Base-by-base conservation (phyloP, 1,140 invertebrate genomes). In the Drosophila serrata region DNA sequence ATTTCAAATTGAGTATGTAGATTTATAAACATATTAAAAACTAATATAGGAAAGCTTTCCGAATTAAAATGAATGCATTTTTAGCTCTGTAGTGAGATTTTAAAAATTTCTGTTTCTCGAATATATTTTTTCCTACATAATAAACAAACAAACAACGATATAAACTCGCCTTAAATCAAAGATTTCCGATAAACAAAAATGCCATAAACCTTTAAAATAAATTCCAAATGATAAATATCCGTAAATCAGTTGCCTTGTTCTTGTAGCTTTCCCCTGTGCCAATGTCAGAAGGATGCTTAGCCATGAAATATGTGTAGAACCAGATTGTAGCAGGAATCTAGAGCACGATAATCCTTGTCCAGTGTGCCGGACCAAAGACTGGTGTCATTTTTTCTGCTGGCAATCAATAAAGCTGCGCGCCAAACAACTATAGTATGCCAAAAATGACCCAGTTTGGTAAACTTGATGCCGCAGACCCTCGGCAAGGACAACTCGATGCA, bases 401-500 rank as follows among this genome's bases (percentile, higher is more conserved):
- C 75, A 82, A 87, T 82, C 82, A 88, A 87, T 87, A 82, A 79
- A 59, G 42, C 51, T 33, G 35, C 51, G 42, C 46, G 31, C 74
- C 68, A 70, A 70, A 33, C 65, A 79, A 79, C 81, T 67, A 60
- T 49, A 49, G 48, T 49, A 49, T 58, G 59, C 84, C 79, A 82
- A 87, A 87, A 80, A 60, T 87, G 84, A 87, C 82, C 82, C 80
- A 87, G 79, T 87, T 87, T 39, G 79, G 58, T 59, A 60, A 60
- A 69, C 64, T 60, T 75, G 51, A 31, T 51, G 22, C 37, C 27
- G 40, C 60, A 29, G 73, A 72, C 61, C 72, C 61, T 70, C 51
- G 43, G 57, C 74, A 76, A 75, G 53, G 74, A 75, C 63, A 69
- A 49, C 58, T 56, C 58, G 42, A 37, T 86, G 84, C 80, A 72